Evolutionary conservation across 2,888 invertebrate species (phyloP).

Genomic region (Horisme vitalbata): DNA sequence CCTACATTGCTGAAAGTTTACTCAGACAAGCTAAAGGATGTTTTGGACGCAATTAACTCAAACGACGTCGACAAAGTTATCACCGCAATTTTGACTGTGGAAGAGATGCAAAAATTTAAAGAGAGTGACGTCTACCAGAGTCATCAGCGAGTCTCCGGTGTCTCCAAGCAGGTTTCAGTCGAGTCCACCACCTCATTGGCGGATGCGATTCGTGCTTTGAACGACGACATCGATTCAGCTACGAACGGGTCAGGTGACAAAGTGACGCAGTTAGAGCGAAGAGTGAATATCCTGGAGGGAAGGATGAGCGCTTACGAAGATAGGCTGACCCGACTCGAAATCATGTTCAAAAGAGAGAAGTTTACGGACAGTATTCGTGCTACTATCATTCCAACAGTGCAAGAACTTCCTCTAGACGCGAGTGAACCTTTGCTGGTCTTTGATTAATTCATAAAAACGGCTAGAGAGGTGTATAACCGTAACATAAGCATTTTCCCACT

Average conservation of each 20-base stretch:
- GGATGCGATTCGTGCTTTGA: conserved; percentile 39
- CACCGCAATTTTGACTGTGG: conserved; percentile 45
- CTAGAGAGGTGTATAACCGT: no score
- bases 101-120: conserved; percentile 55
- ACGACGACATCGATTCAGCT: conserved; percentile 41
- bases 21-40: conserved; percentile 55
- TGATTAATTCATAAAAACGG: no score
- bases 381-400: background rate
- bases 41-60: conserved; percentile 59
- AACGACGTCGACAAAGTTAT: conserved; percentile 56
- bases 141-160: conserved; percentile 39
- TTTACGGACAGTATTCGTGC: background rate
- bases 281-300: conserved; percentile 35
- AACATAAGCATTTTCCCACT: no score
- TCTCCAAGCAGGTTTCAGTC: conserved; percentile 19
- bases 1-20: conserved; percentile 53
- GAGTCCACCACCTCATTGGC: conserved; percentile 8
- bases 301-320: conserved; percentile 32
- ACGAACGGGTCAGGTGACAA: conserved; percentile 33
- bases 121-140: conserved; percentile 50
- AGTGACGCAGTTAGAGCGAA: conserved; percentile 38
- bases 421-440: conserved; percentile 13
- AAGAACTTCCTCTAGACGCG: background rate
- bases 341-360: conserved; percentile 10
- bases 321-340: conserved; percentile 41